These are phyloP conservation scores for Gila orcuttii DNA, from an alignment of 2,113 vertebrate species.

Conservation along the genomic window DNA sequence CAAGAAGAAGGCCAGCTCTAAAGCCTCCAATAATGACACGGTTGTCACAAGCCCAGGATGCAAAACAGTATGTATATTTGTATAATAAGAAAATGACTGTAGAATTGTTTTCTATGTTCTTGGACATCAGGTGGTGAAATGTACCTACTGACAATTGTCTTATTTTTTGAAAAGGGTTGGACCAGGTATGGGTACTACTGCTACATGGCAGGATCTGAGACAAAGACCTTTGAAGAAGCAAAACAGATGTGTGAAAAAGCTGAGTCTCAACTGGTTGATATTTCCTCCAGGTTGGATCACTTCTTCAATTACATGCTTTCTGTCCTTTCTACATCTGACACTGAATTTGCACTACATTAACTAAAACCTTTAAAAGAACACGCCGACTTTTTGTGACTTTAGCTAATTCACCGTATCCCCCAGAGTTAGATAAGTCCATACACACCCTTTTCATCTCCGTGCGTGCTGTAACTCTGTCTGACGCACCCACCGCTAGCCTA, in stretches of 20 bases:
- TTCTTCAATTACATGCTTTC: background rate
- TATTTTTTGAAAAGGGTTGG: constrained; percentile 81
- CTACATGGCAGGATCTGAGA: constrained; percentile 82
- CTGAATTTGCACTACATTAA: background rate
- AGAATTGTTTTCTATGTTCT: background rate
- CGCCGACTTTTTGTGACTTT: too few species aligned
- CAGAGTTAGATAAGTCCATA: too few species aligned
- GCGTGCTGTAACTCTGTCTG: too few species aligned
- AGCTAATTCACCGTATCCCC: too few species aligned
- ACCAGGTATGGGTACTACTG: constrained; percentile 87
- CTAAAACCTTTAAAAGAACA: background rate
- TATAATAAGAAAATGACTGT: background rate
- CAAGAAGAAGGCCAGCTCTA: constrained; percentile 79
- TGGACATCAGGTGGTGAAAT: background rate
- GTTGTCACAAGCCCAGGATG: constrained; percentile 77
- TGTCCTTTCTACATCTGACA: background rate
- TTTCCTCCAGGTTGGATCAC: constrained; percentile 82
- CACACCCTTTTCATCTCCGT: too few species aligned
- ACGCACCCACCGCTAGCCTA: too few species aligned
- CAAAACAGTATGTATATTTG: constrained; percentile 78
- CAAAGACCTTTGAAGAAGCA: constrained; percentile 84
- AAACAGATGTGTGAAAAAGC: constrained; percentile 79
- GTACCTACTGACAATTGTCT: background rate
- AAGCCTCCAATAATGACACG: constrained; percentile 61
- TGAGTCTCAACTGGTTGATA: constrained; percentile 79